Evolutionary conservation across 2,888 invertebrate species (phyloP).

Genomic region (Dendrolimus pini): DNA sequence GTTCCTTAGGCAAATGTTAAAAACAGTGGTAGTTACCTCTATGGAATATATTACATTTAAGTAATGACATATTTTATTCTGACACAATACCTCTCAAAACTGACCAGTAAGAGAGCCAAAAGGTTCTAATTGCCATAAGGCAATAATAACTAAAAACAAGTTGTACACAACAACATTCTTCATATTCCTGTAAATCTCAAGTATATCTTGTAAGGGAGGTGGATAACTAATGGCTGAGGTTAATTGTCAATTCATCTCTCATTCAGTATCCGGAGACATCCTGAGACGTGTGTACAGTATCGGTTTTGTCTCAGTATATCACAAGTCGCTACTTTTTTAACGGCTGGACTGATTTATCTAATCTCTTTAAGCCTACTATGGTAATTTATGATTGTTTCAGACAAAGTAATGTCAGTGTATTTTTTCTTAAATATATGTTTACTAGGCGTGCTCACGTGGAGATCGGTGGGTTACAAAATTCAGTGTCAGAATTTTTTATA

Average conservation of each 20-base stretch:
- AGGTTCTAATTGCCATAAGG: no score
- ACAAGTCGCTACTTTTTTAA: constrained; percentile 44
- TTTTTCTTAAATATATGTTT: background rate
- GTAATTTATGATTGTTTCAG: constrained; percentile 32
- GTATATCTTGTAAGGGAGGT: constrained; percentile 11
- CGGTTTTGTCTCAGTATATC: constrained; percentile 53
- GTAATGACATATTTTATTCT: no score
- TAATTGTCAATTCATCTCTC: constrained; percentile 59
- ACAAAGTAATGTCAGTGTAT: constrained; percentile 11
- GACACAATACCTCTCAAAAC: no score
- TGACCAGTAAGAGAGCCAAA: no score
- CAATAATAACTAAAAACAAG: no score
- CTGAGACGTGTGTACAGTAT: constrained; percentile 31
- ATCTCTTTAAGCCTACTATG: constrained; percentile 37
- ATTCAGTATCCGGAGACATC: constrained; percentile 12
- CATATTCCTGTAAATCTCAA: background rate
- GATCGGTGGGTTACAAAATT: no score
- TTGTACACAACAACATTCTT: background rate
- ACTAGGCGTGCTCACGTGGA: background rate
- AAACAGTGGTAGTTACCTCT: no score
- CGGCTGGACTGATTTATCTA: constrained; percentile 41
- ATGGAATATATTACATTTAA: no score
- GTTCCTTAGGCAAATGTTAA: no score
- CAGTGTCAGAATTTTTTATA: no score
- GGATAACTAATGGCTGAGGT: constrained; percentile 38